Evolutionary conservation across 64 coral and sea anemone species (phyloP), one percentile per base, ranked within the genome.

Genomic region (Exaiptasia diaphana): DNA sequence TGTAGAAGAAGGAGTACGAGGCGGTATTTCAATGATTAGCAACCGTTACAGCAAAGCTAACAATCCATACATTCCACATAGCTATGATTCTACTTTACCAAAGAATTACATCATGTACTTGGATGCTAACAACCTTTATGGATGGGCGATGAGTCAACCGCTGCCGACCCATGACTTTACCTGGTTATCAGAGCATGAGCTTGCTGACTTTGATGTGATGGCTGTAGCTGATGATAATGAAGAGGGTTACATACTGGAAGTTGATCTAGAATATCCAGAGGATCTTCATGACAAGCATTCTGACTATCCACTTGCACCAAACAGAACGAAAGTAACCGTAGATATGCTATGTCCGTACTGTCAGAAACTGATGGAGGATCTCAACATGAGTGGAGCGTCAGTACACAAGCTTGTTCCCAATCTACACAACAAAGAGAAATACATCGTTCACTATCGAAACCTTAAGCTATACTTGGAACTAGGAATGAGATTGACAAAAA

Each of bases 11-110:
- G 68, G 68, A 18, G 17, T 42, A 48, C 40, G 71, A n/a, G 71
- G 71, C 21, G 71, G 71, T 75, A 69, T 67, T 24, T 82, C 79
- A 7, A 82, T 82, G 79, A 82, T 67, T 42, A 37, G 26, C 46
- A 67, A 46, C 53, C 39, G 79, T 20, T 68, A 68, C 34, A 70
- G 79, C 46, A 82, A 68, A 67, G 79, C 79, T 42, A 82, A 69
- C 59, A 82, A 69, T 41, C 62, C 79, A 17, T 82, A 82, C 22
- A 49, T 82, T 18, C 41, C n/a, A n/a, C n/a, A n/a, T n/a, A n/a
- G n/a, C n/a, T n/a, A n/a, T n/a, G 20, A 3, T 6, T 22, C 53
- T 22, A 4, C 4, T 23, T 26, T 23, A 56, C 4, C 4, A 3
- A 20, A 3, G 9, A 56, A 56, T 56, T 56, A n/a, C 27, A 3